phyloP scores from a whole-genome alignment of 2,797 vertebrate genomes.

The Centroberyx gerrardi region DNA sequence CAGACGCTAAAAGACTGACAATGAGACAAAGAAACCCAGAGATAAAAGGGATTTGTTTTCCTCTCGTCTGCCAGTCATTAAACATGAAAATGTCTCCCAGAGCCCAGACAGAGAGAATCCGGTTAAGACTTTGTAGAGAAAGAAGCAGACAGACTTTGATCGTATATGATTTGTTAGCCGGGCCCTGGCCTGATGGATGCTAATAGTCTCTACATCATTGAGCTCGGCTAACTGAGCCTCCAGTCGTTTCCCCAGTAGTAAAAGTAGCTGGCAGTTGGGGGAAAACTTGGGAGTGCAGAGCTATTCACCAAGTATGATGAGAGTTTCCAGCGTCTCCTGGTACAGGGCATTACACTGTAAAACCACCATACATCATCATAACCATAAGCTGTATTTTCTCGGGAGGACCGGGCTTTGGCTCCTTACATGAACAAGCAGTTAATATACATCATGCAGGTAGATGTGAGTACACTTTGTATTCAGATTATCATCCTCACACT shows the following conservation, averaged over 20 bases:
- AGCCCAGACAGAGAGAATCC: constrained; percentile 1
- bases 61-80: constrained; percentile 6
- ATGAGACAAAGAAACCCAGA: constrained; percentile 12
- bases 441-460: constrained; percentile 42
- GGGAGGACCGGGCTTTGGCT: constrained; percentile 1
- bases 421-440: constrained; percentile 54
- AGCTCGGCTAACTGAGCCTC: constrained; percentile 1
- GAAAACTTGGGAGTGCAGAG: constrained; percentile 6
- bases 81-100: constrained; percentile 4
- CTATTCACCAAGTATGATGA: constrained; percentile 13
- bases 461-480: constrained; percentile 34
- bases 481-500: constrained; percentile 33
- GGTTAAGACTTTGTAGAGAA: neutral
- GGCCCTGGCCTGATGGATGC: constrained; percentile 27
- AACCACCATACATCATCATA: constrained; percentile 40
- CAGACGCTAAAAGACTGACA: neutral
- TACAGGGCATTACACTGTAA: constrained; percentile 1
- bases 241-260: neutral
- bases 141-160: constrained; percentile 6
- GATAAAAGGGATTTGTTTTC: neutral
- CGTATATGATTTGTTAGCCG: neutral
- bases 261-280: constrained; percentile 7
- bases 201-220: constrained; percentile 18
- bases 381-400: constrained; percentile 17
- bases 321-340: constrained; percentile 17